Percentiles rank a stretch among this genome's conserved stretches.
Evolutionary conservation across 2,113 vertebrate species (phyloP).

Genomic region (Brachionichthys hirsutus): DNA sequence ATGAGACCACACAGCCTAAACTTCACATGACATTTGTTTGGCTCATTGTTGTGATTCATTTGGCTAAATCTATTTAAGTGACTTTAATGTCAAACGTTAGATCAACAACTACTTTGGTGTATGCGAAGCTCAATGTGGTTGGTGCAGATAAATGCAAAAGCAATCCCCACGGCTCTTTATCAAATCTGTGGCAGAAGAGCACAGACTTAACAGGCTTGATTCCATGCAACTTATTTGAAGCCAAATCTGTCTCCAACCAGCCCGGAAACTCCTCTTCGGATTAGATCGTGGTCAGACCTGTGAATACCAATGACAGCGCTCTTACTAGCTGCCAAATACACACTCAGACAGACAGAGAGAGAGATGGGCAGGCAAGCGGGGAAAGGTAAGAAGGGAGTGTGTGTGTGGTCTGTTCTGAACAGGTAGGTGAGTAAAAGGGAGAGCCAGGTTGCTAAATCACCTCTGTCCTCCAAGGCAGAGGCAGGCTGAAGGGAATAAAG

Average conservation of each 20-base stretch:
- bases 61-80: constrained; percentile 35
- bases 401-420: background rate
- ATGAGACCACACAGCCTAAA: too few relatives aligned
- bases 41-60: constrained; percentile 34
- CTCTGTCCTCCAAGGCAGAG: constrained; percentile 15
- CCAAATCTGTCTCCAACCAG: constrained; percentile 63
- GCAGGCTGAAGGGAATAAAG: constrained; percentile 8
- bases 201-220: constrained; percentile 57
- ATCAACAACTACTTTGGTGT: constrained; percentile 40
- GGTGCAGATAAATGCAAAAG: constrained; percentile 67
- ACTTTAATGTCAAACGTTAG: constrained; percentile 51
- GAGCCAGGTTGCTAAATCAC: constrained; percentile 27
- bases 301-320: constrained; percentile 55
- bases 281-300: constrained; percentile 45
- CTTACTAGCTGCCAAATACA: constrained; percentile 51
- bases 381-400: constrained; percentile 3
- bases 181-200: constrained; percentile 60
- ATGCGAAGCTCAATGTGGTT: constrained; percentile 58
- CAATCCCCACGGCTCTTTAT: constrained; percentile 48
- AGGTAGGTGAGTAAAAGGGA: background rate
- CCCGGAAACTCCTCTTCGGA: constrained; percentile 54
- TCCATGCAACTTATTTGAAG: constrained; percentile 56
- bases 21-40: too few relatives aligned
- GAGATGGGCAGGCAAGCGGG: constrained; percentile 43
- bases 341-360: constrained; percentile 23